A percentile compares a stretch with the other conserved stretches of the same genome.
phyloP scores from a whole-genome alignment of 1,140 invertebrate genomes.

The Penaeus vannamei region DNA sequence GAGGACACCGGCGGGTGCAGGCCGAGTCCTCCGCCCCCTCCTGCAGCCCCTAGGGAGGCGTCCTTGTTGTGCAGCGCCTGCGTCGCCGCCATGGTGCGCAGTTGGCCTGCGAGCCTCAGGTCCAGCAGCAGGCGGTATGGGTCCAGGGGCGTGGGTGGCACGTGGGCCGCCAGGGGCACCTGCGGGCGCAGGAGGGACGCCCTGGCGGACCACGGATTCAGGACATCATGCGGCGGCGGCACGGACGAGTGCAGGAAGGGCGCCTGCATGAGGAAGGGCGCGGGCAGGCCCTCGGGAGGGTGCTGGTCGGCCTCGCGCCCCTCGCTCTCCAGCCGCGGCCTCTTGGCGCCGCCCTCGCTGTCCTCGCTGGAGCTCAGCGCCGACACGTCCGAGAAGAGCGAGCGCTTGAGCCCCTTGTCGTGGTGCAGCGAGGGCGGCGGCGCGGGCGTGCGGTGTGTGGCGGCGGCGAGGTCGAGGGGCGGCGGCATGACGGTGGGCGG shows the following conservation, averaged over 20 bases:
- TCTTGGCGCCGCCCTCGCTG: slow-evolving; percentile 57
- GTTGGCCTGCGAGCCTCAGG: slow-evolving; percentile 64
- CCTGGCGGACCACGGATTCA: slow-evolving; percentile 63
- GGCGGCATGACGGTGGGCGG: slow-evolving; percentile 65
- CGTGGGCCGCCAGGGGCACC: slow-evolving; percentile 66
- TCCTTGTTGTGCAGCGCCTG: slow-evolving; percentile 61
- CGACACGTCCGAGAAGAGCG: slow-evolving; percentile 63
- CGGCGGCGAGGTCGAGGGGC: slow-evolving; percentile 62
- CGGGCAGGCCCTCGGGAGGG: slow-evolving; percentile 62
- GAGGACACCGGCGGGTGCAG: slow-evolving; percentile 48
- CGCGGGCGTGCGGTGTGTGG: slow-evolving; percentile 38
- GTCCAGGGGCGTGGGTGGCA: slow-evolving; percentile 66
- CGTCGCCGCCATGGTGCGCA: slow-evolving; percentile 65
- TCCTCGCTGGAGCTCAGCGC: slow-evolving; percentile 66
- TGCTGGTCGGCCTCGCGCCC: slow-evolving; percentile 51
- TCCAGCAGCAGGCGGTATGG: slow-evolving; percentile 67
- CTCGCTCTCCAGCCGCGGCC: slow-evolving; percentile 61
- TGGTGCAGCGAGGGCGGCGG: slow-evolving; percentile 37
- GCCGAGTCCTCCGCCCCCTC: slow-evolving; percentile 33
- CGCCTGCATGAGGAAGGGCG: slow-evolving; percentile 66
- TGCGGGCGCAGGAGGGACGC: slow-evolving; percentile 66
- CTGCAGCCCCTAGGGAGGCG: slow-evolving; percentile 25
- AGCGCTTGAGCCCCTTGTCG: slow-evolving; percentile 67
- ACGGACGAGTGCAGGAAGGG: slow-evolving; percentile 65
- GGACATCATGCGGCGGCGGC: slow-evolving; percentile 65